These are phyloP conservation scores for Alfaro cultratus DNA, from an alignment of 2,797 vertebrate species.

Conservation along the genomic window DNA sequence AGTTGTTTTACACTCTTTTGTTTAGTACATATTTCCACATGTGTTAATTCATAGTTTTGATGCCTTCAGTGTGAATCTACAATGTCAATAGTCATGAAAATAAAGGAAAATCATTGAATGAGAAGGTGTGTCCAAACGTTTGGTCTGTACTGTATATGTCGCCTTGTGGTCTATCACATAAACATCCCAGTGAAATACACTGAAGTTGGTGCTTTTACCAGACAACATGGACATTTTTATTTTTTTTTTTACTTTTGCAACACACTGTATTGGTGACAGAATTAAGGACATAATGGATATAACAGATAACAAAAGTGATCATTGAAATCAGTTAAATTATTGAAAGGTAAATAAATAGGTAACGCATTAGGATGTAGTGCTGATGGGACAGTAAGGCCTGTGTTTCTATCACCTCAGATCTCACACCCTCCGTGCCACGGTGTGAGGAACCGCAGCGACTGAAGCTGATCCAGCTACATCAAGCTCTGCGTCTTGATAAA, in stretches of 20 bases:
- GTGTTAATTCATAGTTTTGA: no score
- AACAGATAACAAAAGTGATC: conserved; percentile 23
- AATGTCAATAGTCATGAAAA: no score
- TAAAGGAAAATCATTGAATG: no score
- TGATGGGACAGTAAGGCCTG: conserved; percentile 54
- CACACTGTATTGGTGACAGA: conserved; percentile 13
- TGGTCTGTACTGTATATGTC: no score
- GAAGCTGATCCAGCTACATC: conserved; percentile 79
- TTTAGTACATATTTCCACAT: no score
- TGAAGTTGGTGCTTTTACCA: not conserved
- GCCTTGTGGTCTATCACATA: not conserved
- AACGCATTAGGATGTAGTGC: conserved; percentile 18
- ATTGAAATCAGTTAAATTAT: not conserved
- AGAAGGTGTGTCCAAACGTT: no score
- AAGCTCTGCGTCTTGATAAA: conserved; percentile 96
- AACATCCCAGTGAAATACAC: not conserved
- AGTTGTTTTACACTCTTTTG: no score
- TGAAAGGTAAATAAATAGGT: conserved; percentile 42
- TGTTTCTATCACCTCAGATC: conserved; percentile 16
- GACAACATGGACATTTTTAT: not conserved
- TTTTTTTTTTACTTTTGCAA: not conserved
- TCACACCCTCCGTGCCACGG: not conserved
- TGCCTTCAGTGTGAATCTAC: no score
- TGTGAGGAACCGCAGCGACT: conserved; percentile 11
- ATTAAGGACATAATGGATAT: conserved; percentile 26